These are phyloP conservation scores for Molanna angustata DNA, from an alignment of 2,888 invertebrate genomes.

Conservation along the genomic window DNA sequence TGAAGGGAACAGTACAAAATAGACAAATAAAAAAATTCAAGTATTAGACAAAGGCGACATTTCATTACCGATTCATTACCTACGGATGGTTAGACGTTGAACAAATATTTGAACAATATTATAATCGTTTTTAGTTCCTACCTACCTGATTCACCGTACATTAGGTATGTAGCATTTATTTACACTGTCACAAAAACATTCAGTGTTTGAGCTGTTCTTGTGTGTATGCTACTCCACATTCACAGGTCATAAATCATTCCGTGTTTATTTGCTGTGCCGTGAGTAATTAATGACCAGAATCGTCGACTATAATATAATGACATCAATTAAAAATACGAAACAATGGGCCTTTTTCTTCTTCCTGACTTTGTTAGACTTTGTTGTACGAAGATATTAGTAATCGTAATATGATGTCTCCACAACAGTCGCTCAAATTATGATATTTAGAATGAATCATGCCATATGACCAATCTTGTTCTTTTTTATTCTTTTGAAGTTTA, in stretches of 20 bases:
- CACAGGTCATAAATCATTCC: conserved; percentile 19
- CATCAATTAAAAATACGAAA: conserved; percentile 21
- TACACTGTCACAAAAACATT: too few relatives aligned
- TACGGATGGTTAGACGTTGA: conserved; percentile 12
- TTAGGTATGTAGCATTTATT: too few relatives aligned
- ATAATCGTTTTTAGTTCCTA: conserved; percentile 12
- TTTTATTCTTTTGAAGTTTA: too few relatives aligned
- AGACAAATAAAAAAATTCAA: too few relatives aligned
- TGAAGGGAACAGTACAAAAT: too few relatives aligned
- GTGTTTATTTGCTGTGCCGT: conserved; percentile 17
- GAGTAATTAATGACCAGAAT: conserved; percentile 23
- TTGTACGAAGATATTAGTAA: too few relatives aligned
- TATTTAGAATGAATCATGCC: too few relatives aligned
- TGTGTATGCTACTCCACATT: conserved; percentile 7
- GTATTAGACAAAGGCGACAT: conserved; percentile 5
- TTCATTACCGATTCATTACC: conserved; percentile 17
- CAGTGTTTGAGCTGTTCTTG: conserved; percentile 9
- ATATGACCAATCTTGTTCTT: too few relatives aligned
- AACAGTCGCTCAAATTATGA: too few relatives aligned
- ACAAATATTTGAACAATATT: conserved; percentile 18
- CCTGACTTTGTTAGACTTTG: conserved; percentile 6
- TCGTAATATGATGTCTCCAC: too few relatives aligned
- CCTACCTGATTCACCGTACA: too few relatives aligned
- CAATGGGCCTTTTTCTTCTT: conserved; percentile 14
- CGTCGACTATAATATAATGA: conserved; percentile 19